Conservation (phyloP, 2,113 vertebrate species). For the Strix aluco region DNA sequence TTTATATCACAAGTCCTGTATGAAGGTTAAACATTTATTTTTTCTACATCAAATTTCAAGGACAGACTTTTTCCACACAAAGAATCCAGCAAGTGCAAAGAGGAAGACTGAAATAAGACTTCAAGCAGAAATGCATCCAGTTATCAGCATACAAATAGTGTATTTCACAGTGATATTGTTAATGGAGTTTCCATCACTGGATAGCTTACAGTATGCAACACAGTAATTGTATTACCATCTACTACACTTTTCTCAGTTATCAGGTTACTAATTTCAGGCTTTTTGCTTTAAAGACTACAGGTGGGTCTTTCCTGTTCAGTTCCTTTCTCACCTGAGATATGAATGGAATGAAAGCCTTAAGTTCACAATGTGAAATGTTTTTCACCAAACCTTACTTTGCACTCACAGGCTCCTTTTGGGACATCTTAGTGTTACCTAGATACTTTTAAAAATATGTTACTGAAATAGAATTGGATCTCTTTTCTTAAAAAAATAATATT, state of each 20-base stretch:
- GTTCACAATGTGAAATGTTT: background rate
- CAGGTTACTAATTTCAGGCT: background rate
- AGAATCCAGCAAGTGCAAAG: background rate
- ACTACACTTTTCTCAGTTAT: background rate
- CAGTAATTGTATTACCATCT: background rate
- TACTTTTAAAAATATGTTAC: background rate
- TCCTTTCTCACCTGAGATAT: background rate
- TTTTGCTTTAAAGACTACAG: background rate
- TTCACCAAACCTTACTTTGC: background rate
- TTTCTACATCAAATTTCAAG: background rate
- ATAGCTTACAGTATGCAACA: background rate
- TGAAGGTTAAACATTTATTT: slow-evolving; percentile 2
- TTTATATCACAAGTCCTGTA: background rate
- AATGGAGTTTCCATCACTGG: background rate
- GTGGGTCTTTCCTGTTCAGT: background rate
- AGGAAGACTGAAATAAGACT: background rate
- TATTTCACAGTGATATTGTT: background rate
- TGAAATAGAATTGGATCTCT: background rate
- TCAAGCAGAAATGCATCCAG: slow-evolving; percentile 29
- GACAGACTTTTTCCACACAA: background rate
- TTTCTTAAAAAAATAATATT: background rate
- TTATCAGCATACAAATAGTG: slow-evolving; percentile 8
- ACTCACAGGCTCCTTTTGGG: background rate
- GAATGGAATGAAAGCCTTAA: background rate
- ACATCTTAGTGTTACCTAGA: background rate